A percentile compares a stretch with the other conserved stretches of the same genome.
Evolutionary conservation across 2,888 invertebrate species (phyloP).

Genomic region (Drosophila barbarae): DNA sequence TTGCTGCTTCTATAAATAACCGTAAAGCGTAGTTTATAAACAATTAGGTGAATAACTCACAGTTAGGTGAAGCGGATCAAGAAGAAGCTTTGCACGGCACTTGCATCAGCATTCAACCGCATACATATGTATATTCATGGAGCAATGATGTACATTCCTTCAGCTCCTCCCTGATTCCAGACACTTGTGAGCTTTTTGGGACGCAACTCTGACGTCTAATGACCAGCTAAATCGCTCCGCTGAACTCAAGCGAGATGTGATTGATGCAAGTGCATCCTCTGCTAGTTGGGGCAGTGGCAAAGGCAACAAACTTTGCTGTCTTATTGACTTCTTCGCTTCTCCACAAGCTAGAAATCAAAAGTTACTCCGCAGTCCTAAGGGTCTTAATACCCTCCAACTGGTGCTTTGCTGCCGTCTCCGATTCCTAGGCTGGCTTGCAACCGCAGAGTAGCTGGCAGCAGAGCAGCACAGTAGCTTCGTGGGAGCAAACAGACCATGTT

Average conservation of each 20-base stretch:
- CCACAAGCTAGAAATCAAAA: conserved; percentile 14
- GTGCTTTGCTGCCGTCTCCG: neutral
- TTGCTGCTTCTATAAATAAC: conserved; percentile 6
- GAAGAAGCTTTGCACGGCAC: neutral
- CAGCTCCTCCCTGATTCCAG: neutral
- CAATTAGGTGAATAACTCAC: conserved; percentile 7
- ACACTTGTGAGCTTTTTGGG: neutral
- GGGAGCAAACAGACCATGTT: conserved; percentile 1
- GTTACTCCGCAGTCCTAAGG: conserved; percentile 6
- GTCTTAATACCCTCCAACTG: neutral
- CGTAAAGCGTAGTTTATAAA: conserved; percentile 9
- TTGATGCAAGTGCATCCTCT: conserved; percentile 32
- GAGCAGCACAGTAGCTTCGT: neutral
- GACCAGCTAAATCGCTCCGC: conserved; percentile 28
- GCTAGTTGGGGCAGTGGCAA: neutral
- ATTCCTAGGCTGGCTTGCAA: conserved; percentile 1
- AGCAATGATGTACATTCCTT: neutral
- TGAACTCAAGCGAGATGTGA: conserved; percentile 26
- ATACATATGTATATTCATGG: neutral
- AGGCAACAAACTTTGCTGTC: conserved; percentile 6
- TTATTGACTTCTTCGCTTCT: conserved; percentile 14
- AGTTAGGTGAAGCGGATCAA: neutral
- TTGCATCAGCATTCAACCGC: neutral
- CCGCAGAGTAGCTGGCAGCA: conserved; percentile 1
- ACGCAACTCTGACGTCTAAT: conserved; percentile 18